Evolutionary conservation across 2,888 invertebrate genomes (phyloP).

Genomic region (Drosophila neoperkinsi): DNA sequence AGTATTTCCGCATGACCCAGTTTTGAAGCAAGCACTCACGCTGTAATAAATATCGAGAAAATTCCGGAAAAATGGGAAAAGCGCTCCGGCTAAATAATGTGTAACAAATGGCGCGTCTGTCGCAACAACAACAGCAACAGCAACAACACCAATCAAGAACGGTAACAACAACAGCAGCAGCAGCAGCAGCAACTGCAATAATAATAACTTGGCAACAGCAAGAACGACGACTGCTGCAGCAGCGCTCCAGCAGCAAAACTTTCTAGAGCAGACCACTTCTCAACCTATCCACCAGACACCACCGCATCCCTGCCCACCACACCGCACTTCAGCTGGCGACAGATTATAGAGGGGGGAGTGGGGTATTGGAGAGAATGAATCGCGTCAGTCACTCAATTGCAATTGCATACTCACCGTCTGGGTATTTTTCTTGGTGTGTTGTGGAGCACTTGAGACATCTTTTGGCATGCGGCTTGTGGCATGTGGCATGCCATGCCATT

Average conservation of each 20-base stretch:
- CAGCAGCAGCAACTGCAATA: slow-evolving; percentile 62
- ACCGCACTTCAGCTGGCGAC: slow-evolving; percentile 20
- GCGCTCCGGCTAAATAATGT: slow-evolving; percentile 67
- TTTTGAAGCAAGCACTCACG: slow-evolving; percentile 48
- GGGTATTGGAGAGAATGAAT: slow-evolving; percentile 8
- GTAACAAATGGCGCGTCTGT: slow-evolving; percentile 76
- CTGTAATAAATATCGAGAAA: slow-evolving; percentile 69
- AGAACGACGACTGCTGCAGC: slow-evolving; percentile 23
- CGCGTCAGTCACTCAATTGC: slow-evolving; percentile 74
- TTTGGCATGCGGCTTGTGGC: slow-evolving; percentile 51
- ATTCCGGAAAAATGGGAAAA: slow-evolving; percentile 60
- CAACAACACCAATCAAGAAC: slow-evolving; percentile 40
- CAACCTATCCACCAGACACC: not conserved
- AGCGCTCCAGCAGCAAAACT: slow-evolving; percentile 32
- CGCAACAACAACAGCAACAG: slow-evolving; percentile 41
- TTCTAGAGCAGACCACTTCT: slow-evolving; percentile 38
- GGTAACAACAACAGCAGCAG: slow-evolving; percentile 46
- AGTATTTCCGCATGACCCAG: slow-evolving; percentile 71
- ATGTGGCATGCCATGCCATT: slow-evolving; percentile 61
- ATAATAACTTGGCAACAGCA: slow-evolving; percentile 64
- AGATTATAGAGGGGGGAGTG: not conserved
- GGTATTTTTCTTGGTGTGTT: slow-evolving; percentile 61
- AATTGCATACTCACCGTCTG: slow-evolving; percentile 68
- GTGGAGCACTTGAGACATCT: slow-evolving; percentile 70
- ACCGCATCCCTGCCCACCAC: not conserved